Percentiles rank a stretch among this genome's conserved stretches.
Evolutionary conservation across 2,797 vertebrate species (phyloP).

Genomic region (Sylvia borin): DNA sequence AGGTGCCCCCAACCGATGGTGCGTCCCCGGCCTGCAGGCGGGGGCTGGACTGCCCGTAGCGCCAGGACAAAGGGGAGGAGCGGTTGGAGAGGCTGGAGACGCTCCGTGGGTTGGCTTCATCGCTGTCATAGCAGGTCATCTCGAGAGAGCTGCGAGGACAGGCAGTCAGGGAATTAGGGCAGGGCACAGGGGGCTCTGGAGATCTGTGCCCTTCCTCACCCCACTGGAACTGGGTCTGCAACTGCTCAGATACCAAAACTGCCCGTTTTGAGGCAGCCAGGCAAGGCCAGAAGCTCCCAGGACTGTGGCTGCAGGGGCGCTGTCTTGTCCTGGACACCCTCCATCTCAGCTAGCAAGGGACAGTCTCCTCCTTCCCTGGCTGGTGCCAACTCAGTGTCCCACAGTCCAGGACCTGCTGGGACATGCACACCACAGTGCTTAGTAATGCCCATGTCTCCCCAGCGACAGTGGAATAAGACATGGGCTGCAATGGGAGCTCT

Average conservation of each 20-base stretch:
- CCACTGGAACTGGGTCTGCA: neutral
- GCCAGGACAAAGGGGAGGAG: constrained; percentile 94
- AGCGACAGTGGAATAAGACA: neutral
- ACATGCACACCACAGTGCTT: fast-evolving
- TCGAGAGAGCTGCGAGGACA: constrained; percentile 83
- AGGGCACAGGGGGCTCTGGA: neutral
- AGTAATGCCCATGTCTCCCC: neutral
- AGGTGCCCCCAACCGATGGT: constrained; percentile 87
- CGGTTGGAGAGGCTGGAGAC: constrained; percentile 92
- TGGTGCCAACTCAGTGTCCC: neutral
- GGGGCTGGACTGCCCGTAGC: constrained; percentile 92
- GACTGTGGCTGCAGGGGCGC: fast-evolving
- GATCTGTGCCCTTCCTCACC: neutral
- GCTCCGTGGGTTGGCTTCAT: constrained; percentile 90
- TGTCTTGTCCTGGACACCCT: neutral
- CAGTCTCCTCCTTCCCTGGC: neutral
- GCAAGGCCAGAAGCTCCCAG: neutral
- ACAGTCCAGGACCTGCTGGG: neutral
- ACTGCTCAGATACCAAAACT: neutral
- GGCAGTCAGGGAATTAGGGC: neutral
- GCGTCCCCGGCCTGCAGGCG: constrained; percentile 93
- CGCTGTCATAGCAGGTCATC: constrained; percentile 90
- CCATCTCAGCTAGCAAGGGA: neutral
- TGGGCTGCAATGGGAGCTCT: neutral
- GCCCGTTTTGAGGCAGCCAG: neutral